Base-by-base conservation (phyloP, 2,797 vertebrate genomes). In the Lagorchestes hirsutus region DNA sequence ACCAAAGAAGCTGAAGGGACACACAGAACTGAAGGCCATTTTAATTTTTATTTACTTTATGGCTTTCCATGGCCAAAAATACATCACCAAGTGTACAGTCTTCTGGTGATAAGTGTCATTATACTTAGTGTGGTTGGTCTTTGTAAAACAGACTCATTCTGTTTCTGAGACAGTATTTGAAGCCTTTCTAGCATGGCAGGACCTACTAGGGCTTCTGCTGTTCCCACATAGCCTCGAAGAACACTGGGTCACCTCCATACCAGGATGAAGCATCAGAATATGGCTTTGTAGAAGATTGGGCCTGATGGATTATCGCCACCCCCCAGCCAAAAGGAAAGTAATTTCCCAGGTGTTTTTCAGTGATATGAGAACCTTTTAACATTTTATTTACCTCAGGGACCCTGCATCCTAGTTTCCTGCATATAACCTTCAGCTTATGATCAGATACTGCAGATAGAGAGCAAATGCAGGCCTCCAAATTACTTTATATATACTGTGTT, bases 321-420 rank as follows among this genome's bases (percentile, higher is more conserved):
- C 67, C 67, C 8, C 74, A 87, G 74, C 74, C 74, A 50, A 87
- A 74, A 87, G 24, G 74, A 87, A 87, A 87, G 74, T 87, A 87
- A 87, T 87, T 91, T 87, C 90, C 90, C 50, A 34, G 54, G 90
- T 34, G 90, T 55, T 91, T 91, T 18, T 54, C 90, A 16, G 90
- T 54, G 90, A 91, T 91, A 91, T 16, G 90, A 91, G 55, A 91
- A 91, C 54, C 90, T 91, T 54, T 55, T 91, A 55, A 55, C 90
- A 91, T 91, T 91, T 91, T 55, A 31, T 54, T 91, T 91, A 54
- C 54, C 90, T 34, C 52, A 31, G 90, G 54, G 50, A 91, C 90
- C 29, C 54, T 16, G 54, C 90, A 91, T 54, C 54, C 90, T 91
- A 91, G 90, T 22, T 91, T 91, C 52, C 24, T 87, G 40, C 40